These are phyloP conservation scores for Drosophila prosaltans DNA, from an alignment of 1,140 invertebrate genomes.

Conservation along the genomic window DNA sequence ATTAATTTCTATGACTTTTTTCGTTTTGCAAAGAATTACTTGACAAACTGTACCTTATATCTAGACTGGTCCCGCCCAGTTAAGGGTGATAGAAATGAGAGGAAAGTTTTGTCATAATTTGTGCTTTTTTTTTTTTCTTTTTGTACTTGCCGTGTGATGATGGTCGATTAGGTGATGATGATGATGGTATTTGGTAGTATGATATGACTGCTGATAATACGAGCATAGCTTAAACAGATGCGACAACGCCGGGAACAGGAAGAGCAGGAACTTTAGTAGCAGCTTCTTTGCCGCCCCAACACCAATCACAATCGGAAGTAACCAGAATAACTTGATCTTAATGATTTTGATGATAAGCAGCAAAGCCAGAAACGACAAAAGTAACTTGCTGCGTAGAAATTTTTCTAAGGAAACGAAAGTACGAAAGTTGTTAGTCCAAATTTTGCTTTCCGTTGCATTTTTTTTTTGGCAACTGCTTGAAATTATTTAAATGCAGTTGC, in stretches of 20 bases:
- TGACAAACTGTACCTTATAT: no score
- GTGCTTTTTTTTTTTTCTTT: slow-evolving; percentile 4
- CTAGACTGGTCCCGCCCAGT: not conserved
- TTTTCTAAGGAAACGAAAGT: slow-evolving; percentile 86
- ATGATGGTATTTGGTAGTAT: slow-evolving; percentile 91
- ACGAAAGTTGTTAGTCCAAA: slow-evolving; percentile 35
- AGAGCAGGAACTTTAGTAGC: slow-evolving; percentile 90
- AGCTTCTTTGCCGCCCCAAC: slow-evolving; percentile 92
- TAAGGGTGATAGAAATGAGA: not conserved
- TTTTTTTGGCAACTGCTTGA: slow-evolving; percentile 1
- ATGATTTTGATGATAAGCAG: slow-evolving; percentile 91
- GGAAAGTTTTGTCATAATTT: slow-evolving; percentile 13
- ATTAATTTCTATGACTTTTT: no score
- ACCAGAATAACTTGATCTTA: slow-evolving; percentile 89
- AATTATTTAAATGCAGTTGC: slow-evolving; percentile 36
- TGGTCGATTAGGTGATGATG: slow-evolving; percentile 89
- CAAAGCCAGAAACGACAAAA: slow-evolving; percentile 89
- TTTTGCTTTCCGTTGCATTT: slow-evolving; percentile 21
- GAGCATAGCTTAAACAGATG: slow-evolving; percentile 93
- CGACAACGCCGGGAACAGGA: slow-evolving; percentile 91
- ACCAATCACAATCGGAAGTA: slow-evolving; percentile 89
- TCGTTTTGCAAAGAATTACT: no score
- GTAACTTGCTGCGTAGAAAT: slow-evolving; percentile 89
- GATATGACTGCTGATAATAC: slow-evolving; percentile 89
- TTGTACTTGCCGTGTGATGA: slow-evolving; percentile 84